A percentile compares a stretch with the other conserved stretches of the same genome.
phyloP scores from a whole-genome alignment of 2,113 vertebrate species.

The Procavia capensis region DNA sequence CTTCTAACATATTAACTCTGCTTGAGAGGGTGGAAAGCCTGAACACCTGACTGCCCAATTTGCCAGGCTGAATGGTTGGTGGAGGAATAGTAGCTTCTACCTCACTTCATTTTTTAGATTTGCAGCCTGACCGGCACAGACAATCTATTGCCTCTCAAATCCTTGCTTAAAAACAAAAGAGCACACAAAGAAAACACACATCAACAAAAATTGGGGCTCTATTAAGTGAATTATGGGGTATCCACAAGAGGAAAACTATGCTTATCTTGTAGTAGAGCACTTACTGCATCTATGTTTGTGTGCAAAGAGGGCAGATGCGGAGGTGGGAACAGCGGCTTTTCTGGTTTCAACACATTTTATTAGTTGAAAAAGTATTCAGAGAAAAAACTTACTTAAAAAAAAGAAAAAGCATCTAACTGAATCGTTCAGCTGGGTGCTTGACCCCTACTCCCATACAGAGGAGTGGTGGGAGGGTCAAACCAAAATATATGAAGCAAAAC shows the following conservation, averaged over 20 bases:
- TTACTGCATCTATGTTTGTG: neutral
- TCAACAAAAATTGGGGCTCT: neutral
- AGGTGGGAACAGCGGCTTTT: neutral
- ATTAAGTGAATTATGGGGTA: neutral
- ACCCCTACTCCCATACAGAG: neutral
- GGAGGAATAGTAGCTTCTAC: neutral
- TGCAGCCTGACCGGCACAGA: neutral
- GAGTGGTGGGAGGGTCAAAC: neutral
- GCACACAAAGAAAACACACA: neutral
- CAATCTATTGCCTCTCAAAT: neutral
- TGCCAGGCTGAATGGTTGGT: neutral
- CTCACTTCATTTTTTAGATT: neutral
- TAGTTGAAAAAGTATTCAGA: neutral
- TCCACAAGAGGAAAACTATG: neutral
- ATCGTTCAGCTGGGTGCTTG: neutral
- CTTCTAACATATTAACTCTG: constrained; percentile 6
- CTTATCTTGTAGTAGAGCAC: neutral
- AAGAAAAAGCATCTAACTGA: neutral
- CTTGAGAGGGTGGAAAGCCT: neutral
- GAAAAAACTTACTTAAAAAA: neutral
- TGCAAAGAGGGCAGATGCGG: neutral
- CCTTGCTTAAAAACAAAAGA: neutral
- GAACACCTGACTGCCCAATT: neutral
- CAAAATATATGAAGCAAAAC: neutral
- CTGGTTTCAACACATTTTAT: neutral